A percentile compares a stretch with the other conserved stretches of the same genome.
Evolutionary conservation across 92 coral and sea anemone species (phyloP).

Genomic region (Epizoanthus fatuus): DNA sequence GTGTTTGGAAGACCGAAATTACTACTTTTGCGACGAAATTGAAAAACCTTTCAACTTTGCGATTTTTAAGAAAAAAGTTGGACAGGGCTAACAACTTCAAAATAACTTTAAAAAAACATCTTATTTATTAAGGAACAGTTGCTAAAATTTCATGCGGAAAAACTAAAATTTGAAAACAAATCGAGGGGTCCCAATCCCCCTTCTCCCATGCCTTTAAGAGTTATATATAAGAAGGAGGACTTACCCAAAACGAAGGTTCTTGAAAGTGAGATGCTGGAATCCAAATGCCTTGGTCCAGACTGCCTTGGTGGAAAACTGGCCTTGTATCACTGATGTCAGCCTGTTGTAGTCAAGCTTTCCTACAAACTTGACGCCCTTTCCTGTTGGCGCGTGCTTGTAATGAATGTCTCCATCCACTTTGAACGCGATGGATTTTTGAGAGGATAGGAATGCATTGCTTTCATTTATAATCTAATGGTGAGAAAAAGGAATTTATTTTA

Average conservation of each 20-base stretch:
- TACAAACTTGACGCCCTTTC: slow-evolving; percentile 57
- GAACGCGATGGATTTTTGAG: slow-evolving; percentile 57
- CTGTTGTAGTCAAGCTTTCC: slow-evolving; percentile 80
- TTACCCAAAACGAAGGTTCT: slow-evolving; percentile 79
- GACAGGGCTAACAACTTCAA: too few species aligned
- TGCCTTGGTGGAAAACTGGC: slow-evolving; percentile 72
- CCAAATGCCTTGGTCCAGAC: slow-evolving; percentile 92
- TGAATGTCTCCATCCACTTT: slow-evolving; percentile 70
- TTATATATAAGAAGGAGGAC: background rate
- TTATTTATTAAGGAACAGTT: too few species aligned
- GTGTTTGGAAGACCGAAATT: too few species aligned
- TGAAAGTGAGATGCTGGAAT: slow-evolving; percentile 72
- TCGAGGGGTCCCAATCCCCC: too few species aligned
- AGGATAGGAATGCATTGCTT: slow-evolving; percentile 64
- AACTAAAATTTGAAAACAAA: too few species aligned
- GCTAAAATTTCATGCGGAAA: too few species aligned
- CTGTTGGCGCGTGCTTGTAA: slow-evolving; percentile 35
- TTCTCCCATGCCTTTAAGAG: too few species aligned
- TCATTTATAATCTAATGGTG: slow-evolving; percentile 64
- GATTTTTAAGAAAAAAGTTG: too few species aligned
- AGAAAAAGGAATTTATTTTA: background rate
- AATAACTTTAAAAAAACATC: too few species aligned
- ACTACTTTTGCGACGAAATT: too few species aligned
- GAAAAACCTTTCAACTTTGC: too few species aligned
- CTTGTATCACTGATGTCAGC: slow-evolving; percentile 62